phyloP scores from a whole-genome alignment of 1,140 invertebrate genomes.

The Megalonaias nervosa region DNA sequence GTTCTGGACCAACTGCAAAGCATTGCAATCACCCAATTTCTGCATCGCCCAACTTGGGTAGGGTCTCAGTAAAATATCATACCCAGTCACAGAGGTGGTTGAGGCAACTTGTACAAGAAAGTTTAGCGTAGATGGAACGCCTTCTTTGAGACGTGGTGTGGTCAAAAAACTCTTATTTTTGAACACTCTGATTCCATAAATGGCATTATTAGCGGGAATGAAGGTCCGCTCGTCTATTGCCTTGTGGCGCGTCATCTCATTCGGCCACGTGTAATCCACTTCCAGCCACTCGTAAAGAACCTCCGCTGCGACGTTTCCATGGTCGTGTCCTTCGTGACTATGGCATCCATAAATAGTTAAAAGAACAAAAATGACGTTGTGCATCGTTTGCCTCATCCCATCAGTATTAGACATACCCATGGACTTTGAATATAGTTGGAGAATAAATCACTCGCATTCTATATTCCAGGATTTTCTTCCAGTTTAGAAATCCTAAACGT shows the following conservation, averaged over 20 bases:
- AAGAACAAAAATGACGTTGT: too few species aligned
- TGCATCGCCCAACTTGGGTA: constrained; percentile 45
- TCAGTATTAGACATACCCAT: too few species aligned
- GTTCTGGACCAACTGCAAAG: constrained; percentile 45
- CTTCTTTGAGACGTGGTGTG: constrained; percentile 38
- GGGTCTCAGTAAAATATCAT: constrained; percentile 32
- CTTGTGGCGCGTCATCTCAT: constrained; percentile 1
- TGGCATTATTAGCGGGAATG: constrained; percentile 28
- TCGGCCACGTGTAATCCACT: constrained; percentile 36
- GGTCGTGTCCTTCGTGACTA: constrained; percentile 2
- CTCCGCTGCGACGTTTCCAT: constrained; percentile 18
- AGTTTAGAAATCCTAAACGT: too few species aligned
- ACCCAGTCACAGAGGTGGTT: neutral
- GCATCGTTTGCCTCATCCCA: too few species aligned
- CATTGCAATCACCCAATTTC: constrained; percentile 39
- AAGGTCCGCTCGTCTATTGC: constrained; percentile 14
- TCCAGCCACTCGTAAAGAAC: constrained; percentile 33
- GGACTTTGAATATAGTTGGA: too few species aligned
- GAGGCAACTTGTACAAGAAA: constrained; percentile 27
- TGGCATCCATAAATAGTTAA: too few species aligned
- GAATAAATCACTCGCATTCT: too few species aligned
- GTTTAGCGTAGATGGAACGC: constrained; percentile 39
- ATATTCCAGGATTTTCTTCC: too few species aligned
- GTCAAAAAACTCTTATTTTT: constrained; percentile 43
- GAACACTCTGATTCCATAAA: constrained; percentile 36